Percentiles rank a stretch among this genome's conserved stretches.
phyloP scores from a whole-genome alignment of 2,113 vertebrate genomes.

The Eurystomus gularis region DNA sequence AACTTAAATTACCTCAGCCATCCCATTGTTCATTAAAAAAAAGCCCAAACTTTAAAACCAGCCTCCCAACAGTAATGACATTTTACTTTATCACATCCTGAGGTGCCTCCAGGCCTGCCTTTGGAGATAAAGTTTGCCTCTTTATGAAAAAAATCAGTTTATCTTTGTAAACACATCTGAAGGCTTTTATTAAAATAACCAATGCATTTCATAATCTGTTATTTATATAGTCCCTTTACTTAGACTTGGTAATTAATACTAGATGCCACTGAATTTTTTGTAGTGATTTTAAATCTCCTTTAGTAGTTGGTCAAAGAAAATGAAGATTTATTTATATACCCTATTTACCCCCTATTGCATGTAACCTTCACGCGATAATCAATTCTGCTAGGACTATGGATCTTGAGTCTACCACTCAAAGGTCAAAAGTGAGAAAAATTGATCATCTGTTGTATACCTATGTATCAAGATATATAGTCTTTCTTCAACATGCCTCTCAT shows the following conservation, averaged over 20 bases:
- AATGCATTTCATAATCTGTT: not conserved
- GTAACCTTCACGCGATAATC: constrained; percentile 49
- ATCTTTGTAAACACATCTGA: not conserved
- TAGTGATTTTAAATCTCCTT: not conserved
- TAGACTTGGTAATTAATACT: not conserved
- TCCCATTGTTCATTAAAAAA: not conserved
- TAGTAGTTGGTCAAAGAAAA: constrained; percentile 13
- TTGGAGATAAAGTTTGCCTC: not conserved
- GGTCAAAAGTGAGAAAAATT: constrained; percentile 53
- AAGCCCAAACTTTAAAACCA: not conserved
- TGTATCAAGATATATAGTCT: constrained; percentile 43
- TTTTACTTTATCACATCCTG: not conserved
- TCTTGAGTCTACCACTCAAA: constrained; percentile 12
- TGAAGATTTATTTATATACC: constrained; percentile 45
- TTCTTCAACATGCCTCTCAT: not conserved
- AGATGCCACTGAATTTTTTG: not conserved
- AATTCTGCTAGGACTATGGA: constrained; percentile 21
- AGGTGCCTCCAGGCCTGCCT: not conserved
- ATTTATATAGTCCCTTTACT: not conserved
- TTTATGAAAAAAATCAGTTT: not conserved
- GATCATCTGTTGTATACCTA: constrained; percentile 39
- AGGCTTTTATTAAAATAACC: not conserved
- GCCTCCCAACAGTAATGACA: not conserved
- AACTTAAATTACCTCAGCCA: not conserved
- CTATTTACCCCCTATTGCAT: constrained; percentile 10